phyloP scores from a whole-genome alignment of 2,888 invertebrate genomes.

The Glaucopsyche alexis region DNA sequence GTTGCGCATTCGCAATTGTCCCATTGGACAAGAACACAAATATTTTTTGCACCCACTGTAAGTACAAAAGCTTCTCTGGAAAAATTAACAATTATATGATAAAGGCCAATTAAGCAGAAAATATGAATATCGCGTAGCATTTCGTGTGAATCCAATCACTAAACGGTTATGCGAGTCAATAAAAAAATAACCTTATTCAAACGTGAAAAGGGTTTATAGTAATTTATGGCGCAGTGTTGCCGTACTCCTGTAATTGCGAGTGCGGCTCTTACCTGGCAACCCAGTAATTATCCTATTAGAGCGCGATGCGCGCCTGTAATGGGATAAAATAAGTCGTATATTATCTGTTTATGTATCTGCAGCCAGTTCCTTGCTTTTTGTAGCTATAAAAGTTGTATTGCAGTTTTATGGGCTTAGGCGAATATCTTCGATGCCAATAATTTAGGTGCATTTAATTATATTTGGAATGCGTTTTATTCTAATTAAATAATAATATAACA shows the following conservation, averaged over 20 bases:
- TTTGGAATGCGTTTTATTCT: not conserved
- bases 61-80: not conserved
- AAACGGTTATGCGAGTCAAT: not conserved
- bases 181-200: conserved; percentile 22
- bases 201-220: conserved; percentile 8
- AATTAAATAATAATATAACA: not conserved
- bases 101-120: not conserved
- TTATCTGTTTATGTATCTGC: conserved; percentile 33
- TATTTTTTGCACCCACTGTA: no score
- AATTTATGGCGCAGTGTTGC: conserved; percentile 24
- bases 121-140: not conserved
- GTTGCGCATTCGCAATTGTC: no score
- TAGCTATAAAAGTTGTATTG: conserved; percentile 14
- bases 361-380: conserved; percentile 16
- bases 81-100: not conserved
- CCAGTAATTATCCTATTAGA: conserved; percentile 44
- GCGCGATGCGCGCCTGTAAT: conserved; percentile 35
- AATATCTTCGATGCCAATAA: not conserved
- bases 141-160: not conserved
- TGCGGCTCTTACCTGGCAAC: conserved; percentile 41
- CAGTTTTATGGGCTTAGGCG: conserved; percentile 15
- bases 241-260: conserved; percentile 37
- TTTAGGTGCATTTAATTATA: conserved; percentile 7
- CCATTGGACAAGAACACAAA: no score
- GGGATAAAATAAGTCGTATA: conserved; percentile 37